Conservation (phyloP, 2,113 vertebrate genomes). For the Solea senegalensis region DNA sequence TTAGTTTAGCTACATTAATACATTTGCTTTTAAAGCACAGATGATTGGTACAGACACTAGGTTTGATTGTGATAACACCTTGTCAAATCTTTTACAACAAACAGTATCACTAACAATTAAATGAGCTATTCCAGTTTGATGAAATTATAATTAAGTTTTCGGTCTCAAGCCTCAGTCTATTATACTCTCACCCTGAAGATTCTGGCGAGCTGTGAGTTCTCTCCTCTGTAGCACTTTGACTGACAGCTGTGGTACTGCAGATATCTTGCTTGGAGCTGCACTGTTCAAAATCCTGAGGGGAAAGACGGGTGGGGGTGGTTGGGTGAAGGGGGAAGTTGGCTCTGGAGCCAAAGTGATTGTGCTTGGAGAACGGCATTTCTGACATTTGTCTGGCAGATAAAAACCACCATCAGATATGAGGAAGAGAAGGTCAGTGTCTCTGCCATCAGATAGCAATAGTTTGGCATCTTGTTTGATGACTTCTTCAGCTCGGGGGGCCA, state of each 20-base stretch:
- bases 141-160: slow-evolving; percentile 29
- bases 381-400: slow-evolving; percentile 82
- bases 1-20: too few species aligned
- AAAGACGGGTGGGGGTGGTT: neutral
- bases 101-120: neutral
- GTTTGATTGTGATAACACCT: neutral
- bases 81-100: slow-evolving; percentile 22
- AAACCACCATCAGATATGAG: slow-evolving; percentile 75
- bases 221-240: slow-evolving; percentile 40
- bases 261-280: slow-evolving; percentile 45
- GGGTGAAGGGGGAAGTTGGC: slow-evolving; percentile 26
- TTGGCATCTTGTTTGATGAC: slow-evolving; percentile 68
- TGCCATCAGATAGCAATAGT: slow-evolving; percentile 65
- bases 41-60: too few species aligned
- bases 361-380: slow-evolving; percentile 75
- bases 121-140: slow-evolving; percentile 9
- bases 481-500: slow-evolving; percentile 31
- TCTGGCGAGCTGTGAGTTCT: slow-evolving; percentile 34
- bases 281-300: slow-evolving; percentile 26
- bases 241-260: slow-evolving; percentile 63
- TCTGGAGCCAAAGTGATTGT: slow-evolving; percentile 67
- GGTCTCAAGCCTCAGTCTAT: slow-evolving; percentile 8
- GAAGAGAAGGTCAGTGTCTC: slow-evolving; percentile 79
- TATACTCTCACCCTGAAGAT: slow-evolving; percentile 21
- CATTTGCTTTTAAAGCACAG: too few species aligned